Base-by-base conservation (phyloP, 2,113 vertebrate species). In the Silurus meridionalis region DNA sequence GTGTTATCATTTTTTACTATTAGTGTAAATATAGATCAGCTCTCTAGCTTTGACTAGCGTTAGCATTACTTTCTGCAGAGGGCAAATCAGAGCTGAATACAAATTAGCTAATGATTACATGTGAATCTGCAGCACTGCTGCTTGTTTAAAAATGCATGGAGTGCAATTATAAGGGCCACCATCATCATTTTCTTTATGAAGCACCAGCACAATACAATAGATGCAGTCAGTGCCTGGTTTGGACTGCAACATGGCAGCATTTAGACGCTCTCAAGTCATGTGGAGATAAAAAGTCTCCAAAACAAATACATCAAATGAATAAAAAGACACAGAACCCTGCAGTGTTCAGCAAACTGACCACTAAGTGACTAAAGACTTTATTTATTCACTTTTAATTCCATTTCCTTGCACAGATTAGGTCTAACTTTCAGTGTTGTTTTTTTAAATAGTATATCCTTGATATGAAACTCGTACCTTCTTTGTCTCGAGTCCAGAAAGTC, bases 401-500 rank as follows among this genome's bases (percentile, higher is more conserved):
- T 23, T 0, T 21, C 15, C 25, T 19, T 28, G n/a, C 75, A 60
- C 55, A 79, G 23, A 48, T 63, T 17, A 50, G 3, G 28, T 11
- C 13, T 19, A 60, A 17, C 14, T 8, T 28, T 64, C 52, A 23
- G 23, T 25, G 46, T 0, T n/a, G 37, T 37, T 37, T 21, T 71
- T 83, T 25, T 64, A 8, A 55, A 5, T 9, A 63, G 19, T 37
- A 6, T 37, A 50, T 37, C 9, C 17, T 5, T 80, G 2, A 80
- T 6, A 28, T 10, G 46, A 3, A 80, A 14, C 52, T 21, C 52
- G n/a, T 91, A 95, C 95, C 95, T 94, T 91, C 94, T 94, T 66
- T 88, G 86, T 88, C 85, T 94, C 60, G 89, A 23, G 89, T 96
- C 95, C 87, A 94, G 85, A 0, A 93, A 94, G 74, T 94, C 93